These are phyloP conservation scores for Pheucticus melanocephalus DNA, from an alignment of 2,113 vertebrate genomes.

Conservation along the genomic window DNA sequence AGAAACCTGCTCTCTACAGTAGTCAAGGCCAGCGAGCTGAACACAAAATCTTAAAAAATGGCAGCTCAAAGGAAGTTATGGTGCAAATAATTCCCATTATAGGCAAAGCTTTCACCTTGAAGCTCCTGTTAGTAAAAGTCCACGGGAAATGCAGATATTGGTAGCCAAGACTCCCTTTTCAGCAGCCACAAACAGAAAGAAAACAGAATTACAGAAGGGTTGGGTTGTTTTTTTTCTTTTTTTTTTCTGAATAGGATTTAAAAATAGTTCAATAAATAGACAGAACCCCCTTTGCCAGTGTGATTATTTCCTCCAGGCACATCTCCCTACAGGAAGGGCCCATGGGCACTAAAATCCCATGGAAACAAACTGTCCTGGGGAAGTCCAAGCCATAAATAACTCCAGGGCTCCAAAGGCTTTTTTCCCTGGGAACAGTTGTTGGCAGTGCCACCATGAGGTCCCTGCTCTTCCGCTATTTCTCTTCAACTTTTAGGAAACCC, in stretches of 20 bases:
- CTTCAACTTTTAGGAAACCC: not conserved
- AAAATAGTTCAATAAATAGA: not conserved
- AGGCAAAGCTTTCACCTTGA: not conserved
- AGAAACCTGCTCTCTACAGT: not conserved
- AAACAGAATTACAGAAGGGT: not conserved
- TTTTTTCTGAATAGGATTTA: not conserved
- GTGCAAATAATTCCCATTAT: not conserved
- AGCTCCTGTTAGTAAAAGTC: not conserved
- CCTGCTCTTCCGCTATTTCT: not conserved
- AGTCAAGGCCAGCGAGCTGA: not conserved
- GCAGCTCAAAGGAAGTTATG: not conserved
- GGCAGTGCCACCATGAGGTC: not conserved
- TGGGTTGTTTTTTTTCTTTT: not conserved
- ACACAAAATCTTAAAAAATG: not conserved
- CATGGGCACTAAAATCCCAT: not conserved
- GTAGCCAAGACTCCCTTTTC: not conserved
- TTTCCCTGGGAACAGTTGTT: not conserved
- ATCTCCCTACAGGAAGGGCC: not conserved
- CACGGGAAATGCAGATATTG: not conserved
- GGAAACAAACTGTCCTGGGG: not conserved
- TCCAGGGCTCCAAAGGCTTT: not conserved
- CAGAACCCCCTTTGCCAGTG: not conserved
- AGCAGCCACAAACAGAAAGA: not conserved
- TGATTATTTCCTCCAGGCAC: not conserved
- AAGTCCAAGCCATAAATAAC: slow-evolving; percentile 4